Evolutionary conservation across 2,113 vertebrate species (phyloP), one percentile per base, ranked within the genome.

Genomic region (Prinia subflava): DNA sequence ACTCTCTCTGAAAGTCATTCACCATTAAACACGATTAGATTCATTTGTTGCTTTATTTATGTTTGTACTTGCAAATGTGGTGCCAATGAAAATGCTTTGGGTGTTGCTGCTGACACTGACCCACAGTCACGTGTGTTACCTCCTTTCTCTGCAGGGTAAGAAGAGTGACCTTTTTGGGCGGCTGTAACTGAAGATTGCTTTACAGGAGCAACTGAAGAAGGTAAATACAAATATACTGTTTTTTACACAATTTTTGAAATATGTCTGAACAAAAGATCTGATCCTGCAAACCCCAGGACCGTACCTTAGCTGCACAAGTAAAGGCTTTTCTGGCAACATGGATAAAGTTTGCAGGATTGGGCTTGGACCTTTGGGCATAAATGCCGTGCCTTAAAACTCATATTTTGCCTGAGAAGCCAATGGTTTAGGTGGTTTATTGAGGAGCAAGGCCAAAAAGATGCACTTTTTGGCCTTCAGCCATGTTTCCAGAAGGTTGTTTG

Each of bases 161-260:
- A 98, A 98, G 98, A 98, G 98, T 98, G 98, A 98, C 98, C 98
- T 98, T 97, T 98, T 97, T 97, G 97, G 94, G 96, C 98, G 98
- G 98, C 98, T 98, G 98, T 98, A 98, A 98, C 98, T 97, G 98
- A 99, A 98, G 98, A 99, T 98, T 98, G 98, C 98, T 98, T 98
- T 98, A 98, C 98, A 97, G 98, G 98, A 98, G 98, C 98, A 98
- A 98, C 98, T 97, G 97, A 95, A 96, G 97, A 98, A 99, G 99
- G 99, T 99, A 99, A 99, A 98, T 97, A 97, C 84, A 90, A 87
- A 79, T 47, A 83, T 11, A 69, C 49, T 77, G 55, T 25, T 71
- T 62, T 62, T 63, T 57, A 65, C 22, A 77, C 65, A 33, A 52
- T 87, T 93, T 73, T 37, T 88, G 85, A 77, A 85, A 35, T 53